A percentile compares a stretch with the other conserved stretches of the same genome.
Evolutionary conservation across 2,113 vertebrate species (phyloP).

Genomic region (Tricholaema leucomelas): DNA sequence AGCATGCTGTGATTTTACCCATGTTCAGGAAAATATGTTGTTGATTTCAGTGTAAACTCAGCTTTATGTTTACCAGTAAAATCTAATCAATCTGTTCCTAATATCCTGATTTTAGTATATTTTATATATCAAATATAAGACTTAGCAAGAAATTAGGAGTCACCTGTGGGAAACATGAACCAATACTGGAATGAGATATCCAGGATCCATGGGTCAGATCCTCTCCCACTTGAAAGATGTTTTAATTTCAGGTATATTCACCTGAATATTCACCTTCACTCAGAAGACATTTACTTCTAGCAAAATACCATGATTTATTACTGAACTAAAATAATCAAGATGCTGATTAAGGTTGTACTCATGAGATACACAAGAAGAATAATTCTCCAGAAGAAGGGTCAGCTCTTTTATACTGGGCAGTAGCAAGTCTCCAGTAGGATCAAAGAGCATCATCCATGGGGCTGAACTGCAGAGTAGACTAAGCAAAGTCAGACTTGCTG

Average conservation of each 20-base stretch:
- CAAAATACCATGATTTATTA: background rate
- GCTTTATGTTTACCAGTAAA: background rate
- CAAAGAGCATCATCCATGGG: background rate
- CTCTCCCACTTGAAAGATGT: background rate
- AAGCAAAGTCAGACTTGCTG: background rate
- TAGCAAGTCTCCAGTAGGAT: background rate
- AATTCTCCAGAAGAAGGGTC: background rate
- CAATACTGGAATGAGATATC: background rate
- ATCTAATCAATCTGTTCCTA: background rate
- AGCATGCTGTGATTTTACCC: background rate
- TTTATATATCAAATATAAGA: background rate
- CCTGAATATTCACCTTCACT: background rate
- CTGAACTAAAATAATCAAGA: background rate
- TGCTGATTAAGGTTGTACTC: background rate
- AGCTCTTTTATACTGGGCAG: background rate
- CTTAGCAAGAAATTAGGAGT: background rate
- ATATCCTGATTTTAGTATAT: background rate
- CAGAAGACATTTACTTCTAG: background rate
- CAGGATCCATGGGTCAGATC: background rate
- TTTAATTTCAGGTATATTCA: background rate
- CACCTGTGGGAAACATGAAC: background rate
- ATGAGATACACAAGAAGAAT: background rate
- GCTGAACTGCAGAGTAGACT: background rate
- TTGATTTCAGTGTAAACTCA: background rate
- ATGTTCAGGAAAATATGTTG: background rate